Conservation (phyloP, 2,888 invertebrate species). For the Sarcophaga caerulescens region DNA sequence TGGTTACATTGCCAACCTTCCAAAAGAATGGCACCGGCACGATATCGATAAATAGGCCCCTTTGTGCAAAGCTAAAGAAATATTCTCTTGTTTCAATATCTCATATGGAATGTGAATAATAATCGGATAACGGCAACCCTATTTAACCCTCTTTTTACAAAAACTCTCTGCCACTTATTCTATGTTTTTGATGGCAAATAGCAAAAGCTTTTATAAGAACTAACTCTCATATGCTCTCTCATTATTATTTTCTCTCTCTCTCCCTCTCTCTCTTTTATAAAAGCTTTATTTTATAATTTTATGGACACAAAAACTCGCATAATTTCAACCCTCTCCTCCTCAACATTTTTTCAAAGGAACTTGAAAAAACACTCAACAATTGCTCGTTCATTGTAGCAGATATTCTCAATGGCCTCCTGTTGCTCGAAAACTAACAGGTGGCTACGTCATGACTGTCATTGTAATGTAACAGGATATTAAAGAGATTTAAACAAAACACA, state of each 20-base stretch:
- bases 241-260: not conserved
- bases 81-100: no score
- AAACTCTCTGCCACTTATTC: not conserved
- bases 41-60: no score
- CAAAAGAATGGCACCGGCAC: no score
- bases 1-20: no score
- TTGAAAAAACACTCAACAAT: conserved; percentile 30
- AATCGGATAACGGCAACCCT: not conserved
- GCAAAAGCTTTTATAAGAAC: no score
- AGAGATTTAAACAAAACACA: conserved; percentile 36
- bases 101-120: no score
- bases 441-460: conserved; percentile 69
- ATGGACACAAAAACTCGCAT: not conserved
- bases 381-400: conserved; percentile 16
- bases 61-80: no score
- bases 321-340: conserved; percentile 5
- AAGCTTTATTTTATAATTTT: conserved; percentile 38
- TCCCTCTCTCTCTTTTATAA: not conserved
- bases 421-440: conserved; percentile 78
- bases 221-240: not conserved
- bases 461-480: conserved; percentile 56
- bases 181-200: conserved; percentile 28
- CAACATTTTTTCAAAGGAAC: not conserved
- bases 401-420: conserved; percentile 76
- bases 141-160: not conserved